Evolutionary conservation across 2,888 invertebrate genomes (phyloP), one percentile per base, ranked within the genome.

Genomic region (Stomorhina lunata): DNA sequence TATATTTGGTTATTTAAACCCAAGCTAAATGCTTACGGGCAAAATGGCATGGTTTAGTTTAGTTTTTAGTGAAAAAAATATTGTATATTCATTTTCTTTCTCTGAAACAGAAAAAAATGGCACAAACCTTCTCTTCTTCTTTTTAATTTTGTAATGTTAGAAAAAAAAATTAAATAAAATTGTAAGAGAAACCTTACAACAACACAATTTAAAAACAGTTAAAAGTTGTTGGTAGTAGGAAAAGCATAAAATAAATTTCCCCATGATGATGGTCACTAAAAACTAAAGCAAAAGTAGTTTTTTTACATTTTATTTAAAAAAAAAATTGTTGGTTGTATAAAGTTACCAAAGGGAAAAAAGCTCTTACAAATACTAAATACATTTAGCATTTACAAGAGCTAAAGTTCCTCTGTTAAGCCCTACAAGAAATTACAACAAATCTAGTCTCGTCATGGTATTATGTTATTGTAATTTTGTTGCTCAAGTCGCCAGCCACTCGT

Each of bases 161-260:
- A 25, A 27, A 65, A 43, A 50, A 48, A 29, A 61, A 29, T n/a
- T n/a, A n/a, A 25, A 15, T 27, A 15, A 10, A 57, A 65, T 7
- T 68, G 20, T 32, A 66, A 76, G 76, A 76, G 82, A 82, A 82
- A 76, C 82, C 82, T 79, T 82, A 79, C 69, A 81, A 69, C 53
- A 59, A 50, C 59, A n/a, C 0, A 59, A 66, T 48, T 66, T 15
- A 32, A 76, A 76, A 65, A 76, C 76, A n/a, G 53, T 22, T 57
- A 65, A 78, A 73, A 68, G 53, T 43, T 53, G 32, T 43, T 65
- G 29, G 15, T 15, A 43, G 25, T 10, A 55, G 32, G 27, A 53
- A 48, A 43, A 45, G 59, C 43, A 57, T 50, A 63, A 78, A 63
- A 57, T 20, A 66, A 27, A 80, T 78, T 78, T 78, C 78, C 53